Evolutionary conservation across 2,113 vertebrate genomes (phyloP).

Genomic region (Podarcis cretensis): DNA sequence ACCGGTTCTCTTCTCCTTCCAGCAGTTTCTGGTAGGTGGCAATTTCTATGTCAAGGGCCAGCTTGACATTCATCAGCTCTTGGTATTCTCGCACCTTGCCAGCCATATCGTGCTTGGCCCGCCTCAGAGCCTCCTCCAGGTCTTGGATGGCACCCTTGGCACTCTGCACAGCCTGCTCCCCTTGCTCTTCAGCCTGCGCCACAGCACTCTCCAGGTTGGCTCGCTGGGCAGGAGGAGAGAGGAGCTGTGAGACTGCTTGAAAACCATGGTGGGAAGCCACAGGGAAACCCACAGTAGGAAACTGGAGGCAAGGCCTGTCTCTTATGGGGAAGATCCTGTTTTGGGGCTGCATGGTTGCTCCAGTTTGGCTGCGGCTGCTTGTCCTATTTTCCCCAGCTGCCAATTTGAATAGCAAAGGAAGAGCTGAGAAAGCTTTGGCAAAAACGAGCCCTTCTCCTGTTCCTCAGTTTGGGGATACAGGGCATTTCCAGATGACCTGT

Average conservation of each 20-base stretch:
- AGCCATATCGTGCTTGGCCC: slow-evolving; percentile 72
- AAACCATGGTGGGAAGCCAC: too few relatives aligned
- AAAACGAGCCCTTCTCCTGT: neutral
- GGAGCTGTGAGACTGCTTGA: neutral
- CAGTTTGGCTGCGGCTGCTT: neutral
- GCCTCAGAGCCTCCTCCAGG: slow-evolving; percentile 72
- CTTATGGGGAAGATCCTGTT: neutral
- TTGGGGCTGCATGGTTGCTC: neutral
- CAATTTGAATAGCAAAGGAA: neutral
- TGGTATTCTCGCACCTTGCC: slow-evolving; percentile 73
- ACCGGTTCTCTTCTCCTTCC: slow-evolving; percentile 81
- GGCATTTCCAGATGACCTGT: too few relatives aligned
- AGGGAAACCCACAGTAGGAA: neutral
- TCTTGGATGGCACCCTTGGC: slow-evolving; percentile 41
- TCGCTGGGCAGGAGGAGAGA: slow-evolving; percentile 60
- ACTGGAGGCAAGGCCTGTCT: neutral
- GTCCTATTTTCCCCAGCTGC: neutral
- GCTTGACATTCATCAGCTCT: slow-evolving; percentile 79
- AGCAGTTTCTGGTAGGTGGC: slow-evolving; percentile 81
- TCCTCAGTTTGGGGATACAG: neutral
- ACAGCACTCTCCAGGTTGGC: slow-evolving; percentile 65
- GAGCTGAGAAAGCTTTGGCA: neutral
- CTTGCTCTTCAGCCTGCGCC: neutral
- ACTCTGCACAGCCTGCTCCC: slow-evolving; percentile 42
- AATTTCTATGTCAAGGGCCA: slow-evolving; percentile 84